phyloP scores from a whole-genome alignment of 2,113 vertebrate species.

The Rhagologus leucostigma region DNA sequence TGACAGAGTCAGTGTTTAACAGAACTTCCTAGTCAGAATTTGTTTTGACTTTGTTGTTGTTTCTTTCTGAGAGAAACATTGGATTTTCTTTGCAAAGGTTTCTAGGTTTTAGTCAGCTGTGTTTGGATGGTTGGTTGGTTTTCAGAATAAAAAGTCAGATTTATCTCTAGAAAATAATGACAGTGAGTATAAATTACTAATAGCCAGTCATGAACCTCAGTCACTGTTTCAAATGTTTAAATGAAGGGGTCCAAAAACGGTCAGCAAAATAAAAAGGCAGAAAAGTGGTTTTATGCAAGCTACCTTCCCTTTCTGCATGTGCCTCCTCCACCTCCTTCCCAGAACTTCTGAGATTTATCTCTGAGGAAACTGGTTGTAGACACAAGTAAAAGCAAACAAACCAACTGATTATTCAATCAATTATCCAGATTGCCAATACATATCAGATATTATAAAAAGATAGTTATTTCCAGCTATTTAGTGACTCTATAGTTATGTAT shows the following conservation, averaged over 20 bases:
- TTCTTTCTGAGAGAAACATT: neutral
- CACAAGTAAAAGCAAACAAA: neutral
- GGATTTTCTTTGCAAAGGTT: neutral
- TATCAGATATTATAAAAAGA: neutral
- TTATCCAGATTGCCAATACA: neutral
- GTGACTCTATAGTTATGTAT: neutral
- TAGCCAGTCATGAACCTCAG: neutral
- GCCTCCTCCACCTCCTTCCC: neutral
- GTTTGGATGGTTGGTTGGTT: neutral
- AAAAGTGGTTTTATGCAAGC: neutral
- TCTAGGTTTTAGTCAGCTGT: neutral
- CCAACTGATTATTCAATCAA: neutral
- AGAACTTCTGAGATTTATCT: neutral
- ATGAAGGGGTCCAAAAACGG: neutral
- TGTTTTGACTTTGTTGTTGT: neutral
- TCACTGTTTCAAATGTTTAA: neutral
- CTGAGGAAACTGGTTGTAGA: neutral
- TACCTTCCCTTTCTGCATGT: neutral
- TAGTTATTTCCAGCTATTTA: neutral
- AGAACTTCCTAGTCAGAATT: neutral
- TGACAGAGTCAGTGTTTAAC: neutral
- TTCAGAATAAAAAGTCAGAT: neutral
- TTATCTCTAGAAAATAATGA: neutral
- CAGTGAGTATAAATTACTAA: neutral
- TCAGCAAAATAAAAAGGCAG: neutral